Evolutionary conservation across 2,113 vertebrate species (phyloP).

Genomic region (Chiloscyllium plagiosum): DNA sequence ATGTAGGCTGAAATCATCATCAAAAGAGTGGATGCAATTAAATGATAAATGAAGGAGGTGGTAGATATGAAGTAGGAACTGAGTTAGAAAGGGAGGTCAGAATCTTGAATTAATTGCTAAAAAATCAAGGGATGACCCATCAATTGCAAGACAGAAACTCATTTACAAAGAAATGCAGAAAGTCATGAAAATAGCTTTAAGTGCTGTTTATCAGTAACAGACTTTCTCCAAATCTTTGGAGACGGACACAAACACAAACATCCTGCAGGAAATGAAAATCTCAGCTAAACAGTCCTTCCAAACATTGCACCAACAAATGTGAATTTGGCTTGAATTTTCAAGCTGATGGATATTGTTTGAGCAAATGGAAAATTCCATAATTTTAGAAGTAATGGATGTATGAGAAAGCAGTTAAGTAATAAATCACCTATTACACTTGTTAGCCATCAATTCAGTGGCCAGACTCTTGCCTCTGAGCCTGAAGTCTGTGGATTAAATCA

Average conservation of each 20-base stretch:
- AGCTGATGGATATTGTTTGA: neutral
- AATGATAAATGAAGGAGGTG: conserved; percentile 6
- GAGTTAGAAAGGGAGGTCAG: neutral
- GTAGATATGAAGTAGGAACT: neutral
- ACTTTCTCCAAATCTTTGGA: neutral
- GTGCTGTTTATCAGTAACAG: neutral
- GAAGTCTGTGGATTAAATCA: too few relatives aligned
- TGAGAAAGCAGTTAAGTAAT: too few relatives aligned
- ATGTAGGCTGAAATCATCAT: neutral
- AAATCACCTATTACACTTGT: neutral
- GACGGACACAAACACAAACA: neutral
- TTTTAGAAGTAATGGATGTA: neutral
- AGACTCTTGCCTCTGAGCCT: too few relatives aligned
- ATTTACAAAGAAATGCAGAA: neutral
- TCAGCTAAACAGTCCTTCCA: neutral
- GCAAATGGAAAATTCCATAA: neutral
- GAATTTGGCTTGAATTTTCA: neutral
- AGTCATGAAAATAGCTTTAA: neutral
- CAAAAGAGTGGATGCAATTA: neutral
- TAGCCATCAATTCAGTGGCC: too few relatives aligned
- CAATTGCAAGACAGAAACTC: neutral
- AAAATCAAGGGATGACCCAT: neutral
- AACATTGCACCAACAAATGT: neutral
- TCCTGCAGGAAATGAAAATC: neutral
- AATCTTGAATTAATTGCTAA: neutral